phyloP scores from a whole-genome alignment of 2,797 vertebrate genomes.

The Hoplostethus mediterraneus region DNA sequence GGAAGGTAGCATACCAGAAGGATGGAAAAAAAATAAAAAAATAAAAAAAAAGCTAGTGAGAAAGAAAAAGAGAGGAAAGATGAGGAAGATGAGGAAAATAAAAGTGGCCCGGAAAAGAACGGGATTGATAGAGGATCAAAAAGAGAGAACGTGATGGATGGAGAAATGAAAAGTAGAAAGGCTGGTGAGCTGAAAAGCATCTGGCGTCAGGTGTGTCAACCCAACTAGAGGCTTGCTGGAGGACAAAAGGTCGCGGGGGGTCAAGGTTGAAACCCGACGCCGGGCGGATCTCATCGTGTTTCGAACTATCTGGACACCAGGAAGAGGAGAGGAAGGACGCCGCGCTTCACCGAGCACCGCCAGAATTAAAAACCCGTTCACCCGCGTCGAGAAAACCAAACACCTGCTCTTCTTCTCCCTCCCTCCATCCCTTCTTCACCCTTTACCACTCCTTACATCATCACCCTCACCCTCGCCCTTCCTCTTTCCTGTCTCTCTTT shows the following conservation, averaged over 20 bases:
- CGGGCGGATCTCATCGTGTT: too few species aligned
- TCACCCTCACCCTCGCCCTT: constrained; percentile 27
- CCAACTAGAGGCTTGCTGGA: constrained; percentile 1
- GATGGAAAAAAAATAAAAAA: constrained; percentile 32
- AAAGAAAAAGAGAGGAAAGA: constrained; percentile 39
- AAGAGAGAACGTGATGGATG: constrained; percentile 11
- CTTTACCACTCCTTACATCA: constrained; percentile 17
- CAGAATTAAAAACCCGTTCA: not conserved
- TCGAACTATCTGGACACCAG: too few species aligned
- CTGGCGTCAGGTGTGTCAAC: not conserved
- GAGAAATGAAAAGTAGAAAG: not conserved
- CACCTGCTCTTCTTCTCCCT: not conserved
- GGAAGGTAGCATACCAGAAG: constrained; percentile 74
- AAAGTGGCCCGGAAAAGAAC: constrained; percentile 13
- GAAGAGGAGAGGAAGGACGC: too few species aligned
- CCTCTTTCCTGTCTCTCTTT: not conserved
- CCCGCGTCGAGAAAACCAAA: constrained; percentile 12
- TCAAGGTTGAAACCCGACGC: not conserved
- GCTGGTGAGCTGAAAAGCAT: not conserved
- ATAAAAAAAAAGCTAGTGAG: constrained; percentile 61
- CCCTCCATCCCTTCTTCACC: not conserved
- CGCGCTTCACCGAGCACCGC: too few species aligned
- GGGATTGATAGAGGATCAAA: constrained; percentile 29
- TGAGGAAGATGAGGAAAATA: constrained; percentile 4
- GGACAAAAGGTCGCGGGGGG: too few species aligned